phyloP scores from a whole-genome alignment of 2,888 invertebrate species.

The Himalopsyche kuldschensis region DNA sequence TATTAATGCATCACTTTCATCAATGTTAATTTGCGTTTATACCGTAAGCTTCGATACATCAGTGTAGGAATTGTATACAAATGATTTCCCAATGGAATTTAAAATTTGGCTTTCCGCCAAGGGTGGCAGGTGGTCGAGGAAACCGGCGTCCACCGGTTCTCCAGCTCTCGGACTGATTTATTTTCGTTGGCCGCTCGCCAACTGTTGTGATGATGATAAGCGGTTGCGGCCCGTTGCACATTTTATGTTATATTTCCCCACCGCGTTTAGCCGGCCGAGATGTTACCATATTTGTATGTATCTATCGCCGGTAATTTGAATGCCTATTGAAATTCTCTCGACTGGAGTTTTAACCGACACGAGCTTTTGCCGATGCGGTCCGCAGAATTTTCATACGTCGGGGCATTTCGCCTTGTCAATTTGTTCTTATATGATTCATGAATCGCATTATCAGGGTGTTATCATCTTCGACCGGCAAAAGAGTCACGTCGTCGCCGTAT shows the following conservation, averaged over 20 bases:
- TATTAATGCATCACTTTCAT: neutral
- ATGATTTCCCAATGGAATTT: neutral
- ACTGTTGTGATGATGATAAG: constrained; percentile 4
- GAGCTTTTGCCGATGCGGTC: constrained; percentile 15
- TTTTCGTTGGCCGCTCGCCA: constrained; percentile 14
- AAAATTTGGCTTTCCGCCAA: neutral
- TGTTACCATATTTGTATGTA: constrained; percentile 25
- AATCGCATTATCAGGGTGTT: constrained; percentile 61
- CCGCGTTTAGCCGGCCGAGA: constrained; percentile 15
- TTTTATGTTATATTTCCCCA: constrained; percentile 14
- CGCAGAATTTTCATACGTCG: constrained; percentile 4
- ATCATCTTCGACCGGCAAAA: constrained; percentile 22
- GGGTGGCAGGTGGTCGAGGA: neutral
- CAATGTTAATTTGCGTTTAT: neutral
- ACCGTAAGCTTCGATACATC: neutral
- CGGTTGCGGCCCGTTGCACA: constrained; percentile 13
- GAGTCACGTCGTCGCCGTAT: constrained; percentile 4
- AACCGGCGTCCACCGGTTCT: constrained; percentile 8
- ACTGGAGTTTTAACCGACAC: constrained; percentile 28
- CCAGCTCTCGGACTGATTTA: neutral
- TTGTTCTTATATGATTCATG: constrained; percentile 50
- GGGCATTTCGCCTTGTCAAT: constrained; percentile 4
- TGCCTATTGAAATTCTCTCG: constrained; percentile 22
- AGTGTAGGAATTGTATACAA: neutral
- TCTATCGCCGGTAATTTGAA: constrained; percentile 17